These are phyloP conservation scores for Cataglyphis cursor DNA, from an alignment of 2,888 invertebrate genomes.

Conservation along the genomic window DNA sequence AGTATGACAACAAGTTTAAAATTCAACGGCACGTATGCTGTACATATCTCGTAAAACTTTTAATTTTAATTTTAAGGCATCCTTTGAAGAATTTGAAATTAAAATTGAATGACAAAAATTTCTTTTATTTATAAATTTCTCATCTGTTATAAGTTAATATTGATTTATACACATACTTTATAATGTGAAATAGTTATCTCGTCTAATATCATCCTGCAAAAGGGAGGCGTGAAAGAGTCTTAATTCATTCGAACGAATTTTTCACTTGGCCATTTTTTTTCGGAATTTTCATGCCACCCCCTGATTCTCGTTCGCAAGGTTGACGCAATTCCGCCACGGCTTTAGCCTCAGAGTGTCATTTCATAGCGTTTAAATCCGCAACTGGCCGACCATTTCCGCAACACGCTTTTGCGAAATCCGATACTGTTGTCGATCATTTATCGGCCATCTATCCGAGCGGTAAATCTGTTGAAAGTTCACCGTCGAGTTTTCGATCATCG, in stretches of 20 bases:
- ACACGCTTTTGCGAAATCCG: constrained; percentile 16
- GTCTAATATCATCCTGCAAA: neutral
- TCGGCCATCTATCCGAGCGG: constrained; percentile 3
- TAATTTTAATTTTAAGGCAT: neutral
- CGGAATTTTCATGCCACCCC: neutral
- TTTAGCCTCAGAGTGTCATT: constrained; percentile 33
- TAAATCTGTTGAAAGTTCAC: constrained; percentile 67
- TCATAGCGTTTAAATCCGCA: constrained; percentile 28
- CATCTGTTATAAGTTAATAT: neutral
- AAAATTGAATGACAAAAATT: neutral
- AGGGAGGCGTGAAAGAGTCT: neutral
- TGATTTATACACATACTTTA: neutral
- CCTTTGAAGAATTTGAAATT: neutral
- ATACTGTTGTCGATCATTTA: constrained; percentile 35
- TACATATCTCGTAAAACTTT: neutral
- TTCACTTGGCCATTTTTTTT: neutral
- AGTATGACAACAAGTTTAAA: neutral
- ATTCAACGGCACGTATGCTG: neutral
- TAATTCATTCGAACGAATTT: neutral
- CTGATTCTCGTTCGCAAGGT: constrained; percentile 12
- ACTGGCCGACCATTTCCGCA: constrained; percentile 2
- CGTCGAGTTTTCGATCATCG: constrained; percentile 57
- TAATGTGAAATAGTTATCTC: neutral
- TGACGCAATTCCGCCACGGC: neutral
- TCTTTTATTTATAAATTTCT: neutral